Percentiles rank a stretch among this genome's conserved stretches.
Conservation (phyloP, 2,113 vertebrate species). For the Laticauda colubrina region DNA sequence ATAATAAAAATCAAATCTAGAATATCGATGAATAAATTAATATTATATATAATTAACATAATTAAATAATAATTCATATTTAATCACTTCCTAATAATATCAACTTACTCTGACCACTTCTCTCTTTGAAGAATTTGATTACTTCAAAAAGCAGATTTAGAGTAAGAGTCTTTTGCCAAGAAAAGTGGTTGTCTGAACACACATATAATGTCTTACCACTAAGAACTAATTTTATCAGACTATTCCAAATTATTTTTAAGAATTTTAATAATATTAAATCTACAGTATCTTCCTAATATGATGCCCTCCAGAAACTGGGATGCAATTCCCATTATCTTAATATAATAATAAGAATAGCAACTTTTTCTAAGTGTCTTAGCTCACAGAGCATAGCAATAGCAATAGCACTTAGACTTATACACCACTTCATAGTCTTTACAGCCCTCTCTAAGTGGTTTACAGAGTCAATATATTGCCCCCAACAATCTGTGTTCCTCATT, state of each 20-base stretch:
- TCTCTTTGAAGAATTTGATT: neutral
- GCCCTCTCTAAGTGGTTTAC: neutral
- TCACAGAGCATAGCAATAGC: neutral
- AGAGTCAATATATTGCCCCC: neutral
- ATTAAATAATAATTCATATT: neutral
- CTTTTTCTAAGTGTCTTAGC: neutral
- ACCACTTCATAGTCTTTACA: neutral
- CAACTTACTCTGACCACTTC: neutral
- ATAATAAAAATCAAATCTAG: neutral
- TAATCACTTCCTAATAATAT: neutral
- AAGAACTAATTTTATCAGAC: neutral
- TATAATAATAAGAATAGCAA: neutral
- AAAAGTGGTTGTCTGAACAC: neutral
- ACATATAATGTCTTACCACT: neutral
- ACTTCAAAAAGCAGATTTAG: neutral
- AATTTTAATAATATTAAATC: neutral
- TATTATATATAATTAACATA: neutral
- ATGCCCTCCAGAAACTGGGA: neutral
- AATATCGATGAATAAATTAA: neutral
- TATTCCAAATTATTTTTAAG: neutral
- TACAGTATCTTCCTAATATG: neutral
- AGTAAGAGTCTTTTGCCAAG: neutral
- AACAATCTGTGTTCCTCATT: too few species aligned
- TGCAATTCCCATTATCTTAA: neutral
- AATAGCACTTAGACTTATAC: neutral